Evolutionary conservation across 1,140 invertebrate genomes (phyloP), one percentile per base, ranked within the genome.

Genomic region (Listronotus oregonensis): DNA sequence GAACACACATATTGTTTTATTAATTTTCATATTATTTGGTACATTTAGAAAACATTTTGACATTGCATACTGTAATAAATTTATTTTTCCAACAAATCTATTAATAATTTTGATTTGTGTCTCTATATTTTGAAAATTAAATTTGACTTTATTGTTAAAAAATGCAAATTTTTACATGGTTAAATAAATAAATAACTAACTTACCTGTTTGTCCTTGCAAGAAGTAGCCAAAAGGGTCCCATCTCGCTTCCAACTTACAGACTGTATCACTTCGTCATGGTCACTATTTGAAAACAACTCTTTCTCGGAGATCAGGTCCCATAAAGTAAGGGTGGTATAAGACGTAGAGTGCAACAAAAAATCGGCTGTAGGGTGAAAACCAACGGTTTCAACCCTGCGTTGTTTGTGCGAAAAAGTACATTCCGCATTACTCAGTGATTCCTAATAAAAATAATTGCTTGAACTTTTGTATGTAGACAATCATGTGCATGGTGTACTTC

Each of bases 291-390:
- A 88, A 77, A 90, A 92, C 18, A 92, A 78, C 80, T 94, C 90
- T 75, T 92, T 89, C 75, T 94, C 89, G 51, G 86, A 85, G 9
- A 89, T 84, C 61, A 96, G 85, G 79, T 97, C 94, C 88, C 92
- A 96, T 11, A 97, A 75, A n/a, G 89, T 90, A 21, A 96, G 78
- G 71, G 88, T 89, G 11, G 89, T 91, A 47, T 88, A 90, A 0
- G 91, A 91, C 12, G 91, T 88, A 9, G 92, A 91, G 70, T 94
- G 89, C 14, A 96, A 81, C 2, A 95, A 77, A 66, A 88, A 89
- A 81, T 95, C 92, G n/a, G 90, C 91, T 27, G 88, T 87, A 0
- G 93, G 93, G 81, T 95, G 92, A 79, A 94, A 96, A 27, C 87
- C 86, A 3, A 95, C 90, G 32, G 89, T 90, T 80, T 96, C 93